Percentiles rank a stretch among this genome's conserved stretches.
phyloP scores from a whole-genome alignment of 2,888 invertebrate genomes.

The Hylaea fasciaria region DNA sequence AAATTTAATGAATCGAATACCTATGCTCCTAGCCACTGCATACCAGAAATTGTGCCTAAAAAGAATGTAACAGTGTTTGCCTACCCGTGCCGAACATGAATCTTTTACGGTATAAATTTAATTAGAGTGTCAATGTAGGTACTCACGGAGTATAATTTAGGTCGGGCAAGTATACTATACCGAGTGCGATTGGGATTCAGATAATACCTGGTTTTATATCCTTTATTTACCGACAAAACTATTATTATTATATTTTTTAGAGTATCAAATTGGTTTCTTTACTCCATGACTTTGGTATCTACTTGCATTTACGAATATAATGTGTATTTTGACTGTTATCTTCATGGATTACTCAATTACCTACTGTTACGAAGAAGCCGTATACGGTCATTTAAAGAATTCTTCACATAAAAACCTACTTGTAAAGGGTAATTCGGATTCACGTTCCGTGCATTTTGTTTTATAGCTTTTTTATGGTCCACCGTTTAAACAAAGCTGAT shows the following conservation, averaged over 20 bases:
- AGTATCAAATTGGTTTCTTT: too few relatives aligned
- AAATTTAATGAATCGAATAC: conserved; percentile 41
- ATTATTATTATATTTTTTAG: too few relatives aligned
- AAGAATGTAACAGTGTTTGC: conserved; percentile 19
- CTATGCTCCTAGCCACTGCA: conserved; percentile 12
- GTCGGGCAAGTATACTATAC: neutral
- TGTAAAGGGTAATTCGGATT: conserved; percentile 27
- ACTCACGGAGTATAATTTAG: neutral
- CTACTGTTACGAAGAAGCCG: neutral
- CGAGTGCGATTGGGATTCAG: too few relatives aligned
- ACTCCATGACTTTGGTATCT: too few relatives aligned
- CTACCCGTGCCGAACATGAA: conserved; percentile 4
- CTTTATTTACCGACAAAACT: too few relatives aligned
- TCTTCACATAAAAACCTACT: conserved; percentile 11
- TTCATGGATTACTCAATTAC: neutral
- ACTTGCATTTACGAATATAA: too few relatives aligned
- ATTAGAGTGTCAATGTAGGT: conserved; percentile 6
- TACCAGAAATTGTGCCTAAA: conserved; percentile 9
- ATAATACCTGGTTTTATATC: too few relatives aligned
- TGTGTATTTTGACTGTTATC: too few relatives aligned
- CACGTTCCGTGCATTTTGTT: conserved; percentile 29
- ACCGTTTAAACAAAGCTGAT: conserved; percentile 30
- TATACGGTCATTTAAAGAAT: conserved; percentile 13
- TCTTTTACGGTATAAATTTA: conserved; percentile 7
- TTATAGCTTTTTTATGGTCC: conserved; percentile 29